Conservation (phyloP, 2,888 invertebrate species). For the Schrankia costaestrigalis region DNA sequence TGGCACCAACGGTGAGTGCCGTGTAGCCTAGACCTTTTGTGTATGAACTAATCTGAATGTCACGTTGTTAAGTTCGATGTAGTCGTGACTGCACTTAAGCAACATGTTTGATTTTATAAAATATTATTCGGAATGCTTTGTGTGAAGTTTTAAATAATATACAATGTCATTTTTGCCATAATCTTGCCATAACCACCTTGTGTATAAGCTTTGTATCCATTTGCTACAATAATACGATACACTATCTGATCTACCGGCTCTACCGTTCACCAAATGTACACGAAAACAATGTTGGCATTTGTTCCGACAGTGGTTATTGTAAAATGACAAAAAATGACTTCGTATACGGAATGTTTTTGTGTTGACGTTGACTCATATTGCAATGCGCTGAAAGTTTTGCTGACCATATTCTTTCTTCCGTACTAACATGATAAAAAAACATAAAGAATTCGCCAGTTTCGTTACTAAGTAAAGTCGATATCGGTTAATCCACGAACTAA, state of each 20-base stretch:
- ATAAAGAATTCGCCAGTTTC: too few relatives aligned
- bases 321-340: slow-evolving; percentile 23
- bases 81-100: slow-evolving; percentile 40
- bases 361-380: slow-evolving; percentile 28
- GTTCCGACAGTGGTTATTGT: slow-evolving; percentile 8
- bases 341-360: slow-evolving; percentile 24
- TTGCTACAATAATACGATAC: slow-evolving; percentile 27
- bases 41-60: slow-evolving; percentile 35
- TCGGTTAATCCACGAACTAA: too few relatives aligned
- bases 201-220: slow-evolving; percentile 12
- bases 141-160: slow-evolving; percentile 25
- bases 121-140: slow-evolving; percentile 36
- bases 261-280: slow-evolving; percentile 24
- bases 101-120: slow-evolving; percentile 39
- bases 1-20: slow-evolving; percentile 82
- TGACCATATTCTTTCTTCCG: slow-evolving; percentile 17
- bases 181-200: slow-evolving; percentile 14
- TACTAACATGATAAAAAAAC: too few relatives aligned
- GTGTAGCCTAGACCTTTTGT: slow-evolving; percentile 33
- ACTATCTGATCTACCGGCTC: slow-evolving; percentile 26
- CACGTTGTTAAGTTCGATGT: slow-evolving; percentile 37
- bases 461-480: too few relatives aligned
- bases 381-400: slow-evolving; percentile 19
- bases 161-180: slow-evolving; percentile 27
- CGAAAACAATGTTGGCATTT: slow-evolving; percentile 20